Evolutionary conservation across 2,888 invertebrate genomes (phyloP).

Genomic region (Drosophila quinaria): DNA sequence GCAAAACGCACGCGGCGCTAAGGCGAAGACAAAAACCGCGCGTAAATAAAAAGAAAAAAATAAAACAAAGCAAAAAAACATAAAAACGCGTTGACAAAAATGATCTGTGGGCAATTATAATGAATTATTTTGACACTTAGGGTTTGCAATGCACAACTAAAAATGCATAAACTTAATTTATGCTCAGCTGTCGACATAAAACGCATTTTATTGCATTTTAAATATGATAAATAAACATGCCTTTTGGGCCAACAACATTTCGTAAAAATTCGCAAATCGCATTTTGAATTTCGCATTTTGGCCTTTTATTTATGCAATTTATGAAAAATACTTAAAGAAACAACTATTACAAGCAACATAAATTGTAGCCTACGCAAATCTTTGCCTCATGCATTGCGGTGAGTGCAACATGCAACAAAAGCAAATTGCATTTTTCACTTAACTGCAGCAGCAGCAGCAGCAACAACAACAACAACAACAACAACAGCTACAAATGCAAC

Average conservation of each 20-base stretch:
- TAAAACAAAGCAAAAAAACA: slow-evolving; percentile 8
- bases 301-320: slow-evolving; percentile 44
- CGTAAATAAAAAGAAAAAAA: slow-evolving; percentile 17
- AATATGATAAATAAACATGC: slow-evolving; percentile 82
- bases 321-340: slow-evolving; percentile 29
- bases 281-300: slow-evolving; percentile 22
- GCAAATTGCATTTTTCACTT: slow-evolving; percentile 72
- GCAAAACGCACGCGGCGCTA: slow-evolving; percentile 65
- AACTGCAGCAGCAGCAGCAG: slow-evolving; percentile 45
- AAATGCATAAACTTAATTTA: slow-evolving; percentile 78
- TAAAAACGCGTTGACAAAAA: slow-evolving; percentile 70
- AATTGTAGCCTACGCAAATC: slow-evolving; percentile 56
- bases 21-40: slow-evolving; percentile 46
- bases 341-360: slow-evolving; percentile 39
- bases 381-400: slow-evolving; percentile 14
- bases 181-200: slow-evolving; percentile 72
- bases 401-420: slow-evolving; percentile 49
- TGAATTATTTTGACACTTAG: slow-evolving; percentile 83
- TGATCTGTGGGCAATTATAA: slow-evolving; percentile 84
- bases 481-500: slow-evolving; percentile 6
- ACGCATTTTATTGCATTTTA: slow-evolving; percentile 83
- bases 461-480: slow-evolving; percentile 27
- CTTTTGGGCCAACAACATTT: slow-evolving; percentile 40
- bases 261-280: slow-evolving; percentile 3
- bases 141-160: slow-evolving; percentile 70